Percentiles rank a stretch among this genome's conserved stretches.
These are phyloP conservation scores for Lycorma delicatula DNA, from an alignment of 1,140 invertebrate genomes.

Conservation along the genomic window DNA sequence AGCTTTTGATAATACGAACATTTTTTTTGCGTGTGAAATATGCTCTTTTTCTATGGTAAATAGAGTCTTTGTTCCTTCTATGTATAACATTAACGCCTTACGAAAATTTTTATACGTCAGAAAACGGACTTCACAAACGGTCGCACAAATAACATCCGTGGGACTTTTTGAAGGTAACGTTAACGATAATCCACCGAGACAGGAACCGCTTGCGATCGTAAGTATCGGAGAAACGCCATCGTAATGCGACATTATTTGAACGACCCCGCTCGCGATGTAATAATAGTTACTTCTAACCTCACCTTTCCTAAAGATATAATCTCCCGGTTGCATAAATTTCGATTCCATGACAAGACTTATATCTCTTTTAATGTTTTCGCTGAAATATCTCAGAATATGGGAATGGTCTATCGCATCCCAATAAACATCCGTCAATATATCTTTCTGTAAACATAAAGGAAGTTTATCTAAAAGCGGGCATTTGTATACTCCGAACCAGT, in stretches of 20 bases:
- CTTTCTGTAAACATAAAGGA: not conserved
- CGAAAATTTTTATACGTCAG: not conserved
- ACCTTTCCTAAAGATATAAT: not conserved
- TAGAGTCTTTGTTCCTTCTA: not conserved
- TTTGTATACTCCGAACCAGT: not conserved
- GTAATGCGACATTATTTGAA: not conserved
- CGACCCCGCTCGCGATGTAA: not conserved
- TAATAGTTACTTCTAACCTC: not conserved
- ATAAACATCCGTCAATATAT: not conserved
- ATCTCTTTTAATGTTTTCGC: not conserved
- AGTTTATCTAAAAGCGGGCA: not conserved
- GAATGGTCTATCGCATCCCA: conserved; percentile 1
- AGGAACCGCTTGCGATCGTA: not conserved
- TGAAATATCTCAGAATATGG: not conserved
- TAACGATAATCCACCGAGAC: not conserved
- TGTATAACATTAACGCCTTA: not conserved
- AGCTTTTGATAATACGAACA: not conserved
- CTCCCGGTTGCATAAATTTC: not conserved
- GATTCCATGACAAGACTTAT: not conserved
- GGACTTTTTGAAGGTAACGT: not conserved
- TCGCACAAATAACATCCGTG: not conserved
- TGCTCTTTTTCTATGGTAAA: not conserved
- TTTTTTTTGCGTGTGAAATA: not conserved
- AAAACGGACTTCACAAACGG: not conserved
- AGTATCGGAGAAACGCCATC: not conserved